These are phyloP conservation scores for Chlorocebus sabaeus DNA, from an alignment of 2,113 vertebrate genomes.

Conservation along the genomic window DNA sequence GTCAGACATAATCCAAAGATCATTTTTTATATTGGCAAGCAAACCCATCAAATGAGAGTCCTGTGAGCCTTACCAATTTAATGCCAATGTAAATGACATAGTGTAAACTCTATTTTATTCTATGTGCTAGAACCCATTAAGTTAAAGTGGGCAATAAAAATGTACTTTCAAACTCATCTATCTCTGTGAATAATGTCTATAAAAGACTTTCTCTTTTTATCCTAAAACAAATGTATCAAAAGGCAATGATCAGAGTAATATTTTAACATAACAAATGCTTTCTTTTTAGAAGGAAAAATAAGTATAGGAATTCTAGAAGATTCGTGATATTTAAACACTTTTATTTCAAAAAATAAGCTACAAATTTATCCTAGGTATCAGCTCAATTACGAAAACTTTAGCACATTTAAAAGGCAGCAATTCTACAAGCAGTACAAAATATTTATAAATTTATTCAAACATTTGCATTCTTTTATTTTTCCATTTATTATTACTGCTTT, in stretches of 20 bases:
- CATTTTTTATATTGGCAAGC: constrained; percentile 59
- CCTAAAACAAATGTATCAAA: constrained; percentile 55
- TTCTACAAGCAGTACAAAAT: neutral
- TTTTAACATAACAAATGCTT: neutral
- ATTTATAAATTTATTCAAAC: neutral
- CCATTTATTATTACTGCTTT: neutral
- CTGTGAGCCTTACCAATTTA: constrained; percentile 55
- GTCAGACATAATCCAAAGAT: constrained; percentile 31
- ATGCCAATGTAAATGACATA: constrained; percentile 60
- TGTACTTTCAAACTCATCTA: constrained; percentile 58
- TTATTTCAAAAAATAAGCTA: neutral
- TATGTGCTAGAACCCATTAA: constrained; percentile 59
- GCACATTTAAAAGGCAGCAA: neutral
- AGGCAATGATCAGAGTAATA: neutral
- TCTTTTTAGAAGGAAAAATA: constrained; percentile 9
- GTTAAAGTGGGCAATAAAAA: constrained; percentile 75
- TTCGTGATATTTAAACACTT: neutral
- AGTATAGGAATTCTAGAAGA: neutral
- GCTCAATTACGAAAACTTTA: neutral
- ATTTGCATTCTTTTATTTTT: neutral
- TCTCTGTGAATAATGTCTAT: constrained; percentile 51
- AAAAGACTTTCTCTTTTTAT: neutral
- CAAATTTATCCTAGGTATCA: neutral
- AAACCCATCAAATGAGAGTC: constrained; percentile 1
- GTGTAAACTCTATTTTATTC: constrained; percentile 67